Conservation (phyloP, 35 echinoderm and acorn worm genomes). For the Apostichopus californicus region DNA sequence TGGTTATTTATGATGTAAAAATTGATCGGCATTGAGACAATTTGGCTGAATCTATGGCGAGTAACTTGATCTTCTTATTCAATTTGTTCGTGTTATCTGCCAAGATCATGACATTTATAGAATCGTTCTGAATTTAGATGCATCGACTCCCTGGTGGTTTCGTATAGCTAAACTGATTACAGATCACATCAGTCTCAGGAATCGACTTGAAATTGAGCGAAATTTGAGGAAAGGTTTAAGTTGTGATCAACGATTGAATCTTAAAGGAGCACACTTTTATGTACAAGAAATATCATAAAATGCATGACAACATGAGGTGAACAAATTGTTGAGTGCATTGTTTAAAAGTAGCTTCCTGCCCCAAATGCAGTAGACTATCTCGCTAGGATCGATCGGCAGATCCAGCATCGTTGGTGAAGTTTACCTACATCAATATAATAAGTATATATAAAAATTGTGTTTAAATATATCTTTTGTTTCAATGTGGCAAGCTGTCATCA, state of each 20-base stretch:
- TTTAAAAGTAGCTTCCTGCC: no score
- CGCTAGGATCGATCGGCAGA: no score
- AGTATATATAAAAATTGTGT: no score
- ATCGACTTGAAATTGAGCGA: neutral
- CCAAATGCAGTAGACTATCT: no score
- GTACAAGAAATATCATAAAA: no score
- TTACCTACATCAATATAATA: no score
- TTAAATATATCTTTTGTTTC: no score
- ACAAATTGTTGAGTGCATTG: no score
- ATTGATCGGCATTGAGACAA: neutral
- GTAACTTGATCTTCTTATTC: neutral
- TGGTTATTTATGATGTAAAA: neutral
- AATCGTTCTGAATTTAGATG: neutral
- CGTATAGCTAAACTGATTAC: conserved; percentile 4
- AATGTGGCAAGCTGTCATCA: no score
- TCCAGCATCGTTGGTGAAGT: no score
- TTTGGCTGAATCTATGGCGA: conserved; percentile 2
- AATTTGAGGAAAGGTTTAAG: neutral
- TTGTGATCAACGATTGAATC: neutral
- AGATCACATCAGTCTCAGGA: neutral
- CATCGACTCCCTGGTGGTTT: conserved; percentile 16
- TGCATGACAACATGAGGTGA: no score
- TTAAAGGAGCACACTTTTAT: neutral
- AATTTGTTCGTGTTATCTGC: conserved; percentile 30
- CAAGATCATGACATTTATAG: conserved; percentile 39